Conservation (phyloP, 2,888 invertebrate species). For the Ischnus inquisitorius region DNA sequence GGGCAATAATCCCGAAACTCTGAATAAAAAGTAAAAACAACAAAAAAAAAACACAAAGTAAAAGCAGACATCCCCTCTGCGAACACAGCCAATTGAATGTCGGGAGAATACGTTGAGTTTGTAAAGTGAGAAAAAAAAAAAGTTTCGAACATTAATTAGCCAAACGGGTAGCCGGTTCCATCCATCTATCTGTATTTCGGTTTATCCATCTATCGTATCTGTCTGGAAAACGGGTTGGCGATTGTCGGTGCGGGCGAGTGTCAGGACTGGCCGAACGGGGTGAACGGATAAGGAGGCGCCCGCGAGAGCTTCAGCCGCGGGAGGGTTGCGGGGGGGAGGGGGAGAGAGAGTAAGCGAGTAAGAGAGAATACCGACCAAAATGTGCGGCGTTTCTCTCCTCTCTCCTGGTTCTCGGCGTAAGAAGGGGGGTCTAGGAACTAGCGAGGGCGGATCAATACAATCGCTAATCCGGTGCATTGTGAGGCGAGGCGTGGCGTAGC, state of each 20-base stretch:
- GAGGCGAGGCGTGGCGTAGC: slow-evolving; percentile 85
- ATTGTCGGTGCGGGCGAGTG: slow-evolving; percentile 30
- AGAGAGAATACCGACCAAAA: slow-evolving; percentile 76
- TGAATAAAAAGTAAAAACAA: not conserved
- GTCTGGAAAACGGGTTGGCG: slow-evolving; percentile 23
- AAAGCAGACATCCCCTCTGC: not conserved
- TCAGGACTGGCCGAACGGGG: slow-evolving; percentile 45
- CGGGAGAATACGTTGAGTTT: slow-evolving; percentile 6
- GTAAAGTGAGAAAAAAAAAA: slow-evolving; percentile 32
- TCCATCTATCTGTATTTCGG: slow-evolving; percentile 59
- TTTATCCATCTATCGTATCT: slow-evolving; percentile 28
- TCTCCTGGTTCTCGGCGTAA: slow-evolving; percentile 59
- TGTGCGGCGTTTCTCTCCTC: slow-evolving; percentile 75
- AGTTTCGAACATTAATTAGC: slow-evolving; percentile 65
- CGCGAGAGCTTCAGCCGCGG: slow-evolving; percentile 21
- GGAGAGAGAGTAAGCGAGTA: slow-evolving; percentile 53
- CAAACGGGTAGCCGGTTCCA: slow-evolving; percentile 64
- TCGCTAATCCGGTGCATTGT: slow-evolving; percentile 85
- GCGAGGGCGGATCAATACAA: slow-evolving; percentile 85
- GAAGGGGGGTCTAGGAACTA: slow-evolving; percentile 81
- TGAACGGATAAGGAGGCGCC: slow-evolving; percentile 71
- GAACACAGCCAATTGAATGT: not conserved
- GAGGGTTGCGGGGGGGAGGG: too few species aligned
- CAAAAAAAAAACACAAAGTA: not conserved
- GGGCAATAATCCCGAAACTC: not conserved